Conservation (phyloP, 2,888 invertebrate genomes). For the Dicyrtomina minuta region DNA sequence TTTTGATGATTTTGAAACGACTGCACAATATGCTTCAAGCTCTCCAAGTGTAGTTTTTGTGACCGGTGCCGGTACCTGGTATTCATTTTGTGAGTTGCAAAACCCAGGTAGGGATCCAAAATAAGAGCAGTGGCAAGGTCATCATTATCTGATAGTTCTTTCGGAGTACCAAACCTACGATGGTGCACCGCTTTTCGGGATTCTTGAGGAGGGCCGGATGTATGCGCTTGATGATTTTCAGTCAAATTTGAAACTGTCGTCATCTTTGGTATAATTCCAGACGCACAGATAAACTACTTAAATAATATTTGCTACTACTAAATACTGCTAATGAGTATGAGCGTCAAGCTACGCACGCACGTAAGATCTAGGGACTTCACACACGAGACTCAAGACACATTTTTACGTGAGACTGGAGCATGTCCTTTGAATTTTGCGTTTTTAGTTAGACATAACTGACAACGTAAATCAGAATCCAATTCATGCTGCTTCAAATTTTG, state of each 20-base stretch:
- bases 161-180: slow-evolving; percentile 79
- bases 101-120: slow-evolving; percentile 91
- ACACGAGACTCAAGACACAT: no score
- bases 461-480: no score
- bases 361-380: no score
- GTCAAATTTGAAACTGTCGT: slow-evolving; percentile 18
- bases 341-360: no score
- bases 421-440: no score
- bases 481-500: no score
- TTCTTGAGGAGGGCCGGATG: slow-evolving; percentile 13
- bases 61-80: slow-evolving; percentile 80
- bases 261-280: slow-evolving; percentile 23
- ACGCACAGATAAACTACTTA: not conserved
- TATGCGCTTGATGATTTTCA: slow-evolving; percentile 25
- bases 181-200: slow-evolving; percentile 33
- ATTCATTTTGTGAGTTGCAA: slow-evolving; percentile 97
- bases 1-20: slow-evolving; percentile 85
- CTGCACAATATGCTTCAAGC: slow-evolving; percentile 77
- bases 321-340: no score
- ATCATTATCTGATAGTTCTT: slow-evolving; percentile 95
- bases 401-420: no score
- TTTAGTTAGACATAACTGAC: no score
- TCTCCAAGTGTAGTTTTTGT: slow-evolving; percentile 75
- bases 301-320: no score
- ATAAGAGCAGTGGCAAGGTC: slow-evolving; percentile 94